Conservation (phyloP, 2,113 vertebrate species). For the Nymphicus hollandicus region DNA sequence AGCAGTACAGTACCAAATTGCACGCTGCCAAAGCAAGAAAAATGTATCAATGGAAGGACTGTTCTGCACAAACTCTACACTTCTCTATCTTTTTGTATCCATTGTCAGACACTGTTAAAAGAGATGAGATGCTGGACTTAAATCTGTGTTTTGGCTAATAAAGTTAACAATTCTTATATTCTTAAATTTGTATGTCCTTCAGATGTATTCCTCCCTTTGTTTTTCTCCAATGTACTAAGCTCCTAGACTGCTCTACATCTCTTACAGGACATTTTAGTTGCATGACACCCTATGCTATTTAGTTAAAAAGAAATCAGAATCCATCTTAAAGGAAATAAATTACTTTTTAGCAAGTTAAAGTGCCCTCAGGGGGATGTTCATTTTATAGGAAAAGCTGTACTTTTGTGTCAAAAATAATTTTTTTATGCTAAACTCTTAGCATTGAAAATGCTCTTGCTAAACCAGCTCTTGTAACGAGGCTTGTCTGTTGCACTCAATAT, state of each 20-base stretch:
- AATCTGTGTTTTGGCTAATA: neutral
- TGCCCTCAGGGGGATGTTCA: neutral
- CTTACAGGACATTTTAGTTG: neutral
- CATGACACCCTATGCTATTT: neutral
- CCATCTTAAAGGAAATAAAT: accelerated
- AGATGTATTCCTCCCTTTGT: neutral
- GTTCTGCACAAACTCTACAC: neutral
- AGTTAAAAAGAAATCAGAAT: neutral
- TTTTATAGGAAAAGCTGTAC: neutral
- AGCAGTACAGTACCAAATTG: neutral
- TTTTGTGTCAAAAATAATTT: neutral
- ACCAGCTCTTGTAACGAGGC: neutral
- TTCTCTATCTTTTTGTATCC: neutral
- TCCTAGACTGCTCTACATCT: neutral
- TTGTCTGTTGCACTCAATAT: neutral
- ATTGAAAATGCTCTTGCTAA: neutral
- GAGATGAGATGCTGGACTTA: neutral
- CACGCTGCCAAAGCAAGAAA: neutral
- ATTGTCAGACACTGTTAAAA: neutral
- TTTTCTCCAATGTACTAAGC: neutral
- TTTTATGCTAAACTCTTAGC: neutral
- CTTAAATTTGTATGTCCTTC: neutral
- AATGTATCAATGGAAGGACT: neutral
- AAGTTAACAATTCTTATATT: neutral
- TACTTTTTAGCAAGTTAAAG: neutral